Percentiles rank a stretch among this genome's conserved stretches.
Conservation (phyloP, 2,797 vertebrate species). For the Chromobotia macracanthus region DNA sequence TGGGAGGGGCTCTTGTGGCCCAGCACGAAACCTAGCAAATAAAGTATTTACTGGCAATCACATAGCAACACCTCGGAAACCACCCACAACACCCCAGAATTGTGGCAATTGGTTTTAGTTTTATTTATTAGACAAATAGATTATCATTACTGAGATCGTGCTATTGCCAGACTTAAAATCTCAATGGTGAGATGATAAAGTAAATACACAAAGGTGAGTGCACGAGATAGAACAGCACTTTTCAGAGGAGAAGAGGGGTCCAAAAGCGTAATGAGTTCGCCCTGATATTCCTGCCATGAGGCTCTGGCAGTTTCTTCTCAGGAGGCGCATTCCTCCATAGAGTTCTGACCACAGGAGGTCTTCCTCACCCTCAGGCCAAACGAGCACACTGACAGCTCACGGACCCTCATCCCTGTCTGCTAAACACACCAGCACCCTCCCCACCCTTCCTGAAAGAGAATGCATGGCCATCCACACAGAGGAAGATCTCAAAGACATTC, state of each 20-base stretch:
- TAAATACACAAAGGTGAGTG: constrained; percentile 17
- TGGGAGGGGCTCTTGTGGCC: background rate
- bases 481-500: constrained; percentile 58
- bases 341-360: constrained; percentile 51
- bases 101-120: too few relatives aligned
- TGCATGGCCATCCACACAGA: constrained; percentile 52
- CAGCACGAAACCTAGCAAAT: background rate
- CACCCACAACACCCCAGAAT: too few relatives aligned
- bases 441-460: constrained; percentile 47
- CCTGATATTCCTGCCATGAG: constrained; percentile 58
- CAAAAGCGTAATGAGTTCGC: constrained; percentile 48
- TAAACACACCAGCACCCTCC: constrained; percentile 35
- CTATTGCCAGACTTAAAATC: constrained; percentile 1
- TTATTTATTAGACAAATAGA: background rate
- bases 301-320: constrained; percentile 46
- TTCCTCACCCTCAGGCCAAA: constrained; percentile 52
- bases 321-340: constrained; percentile 56
- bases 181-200: background rate
- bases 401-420: constrained; percentile 43
- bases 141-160: background rate
- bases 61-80: too few relatives aligned
- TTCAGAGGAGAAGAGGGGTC: constrained; percentile 38
- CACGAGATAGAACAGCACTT: constrained; percentile 27
- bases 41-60: background rate
- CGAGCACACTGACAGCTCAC: constrained; percentile 56